phyloP scores from a whole-genome alignment of 2,113 vertebrate genomes.

The Chitala chitala region DNA sequence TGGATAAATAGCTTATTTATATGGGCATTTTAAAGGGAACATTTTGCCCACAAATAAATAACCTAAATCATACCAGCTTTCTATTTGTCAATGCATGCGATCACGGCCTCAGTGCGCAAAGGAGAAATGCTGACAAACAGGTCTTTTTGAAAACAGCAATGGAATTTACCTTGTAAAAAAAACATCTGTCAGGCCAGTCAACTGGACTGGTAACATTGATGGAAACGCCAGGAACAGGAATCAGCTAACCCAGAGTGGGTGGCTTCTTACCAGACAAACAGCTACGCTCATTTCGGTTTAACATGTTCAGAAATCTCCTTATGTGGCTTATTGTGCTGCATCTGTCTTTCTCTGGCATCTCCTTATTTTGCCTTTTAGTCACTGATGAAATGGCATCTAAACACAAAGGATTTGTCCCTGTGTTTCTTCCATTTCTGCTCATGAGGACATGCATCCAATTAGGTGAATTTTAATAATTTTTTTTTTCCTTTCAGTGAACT shows the following conservation, averaged over 20 bases:
- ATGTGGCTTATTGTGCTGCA: neutral
- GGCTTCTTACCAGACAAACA: neutral
- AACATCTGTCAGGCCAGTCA: neutral
- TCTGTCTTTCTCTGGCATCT: too few species aligned
- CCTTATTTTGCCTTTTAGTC: too few species aligned
- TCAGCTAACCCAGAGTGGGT: neutral
- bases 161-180: neutral
- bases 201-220: neutral
- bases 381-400: neutral
- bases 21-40: neutral
- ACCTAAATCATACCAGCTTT: neutral
- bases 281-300: neutral
- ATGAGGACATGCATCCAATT: neutral
- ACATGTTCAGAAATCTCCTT: neutral
- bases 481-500: neutral
- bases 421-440: neutral
- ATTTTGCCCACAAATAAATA: neutral
- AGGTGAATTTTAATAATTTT: neutral
- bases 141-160: neutral
- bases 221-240: neutral
- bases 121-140: neutral
- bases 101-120: neutral
- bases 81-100: neutral
- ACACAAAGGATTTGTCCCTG: neutral
- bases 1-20: conserved; percentile 13